Conservation (phyloP, 2,888 invertebrate species). For the Mythimna pallens region DNA sequence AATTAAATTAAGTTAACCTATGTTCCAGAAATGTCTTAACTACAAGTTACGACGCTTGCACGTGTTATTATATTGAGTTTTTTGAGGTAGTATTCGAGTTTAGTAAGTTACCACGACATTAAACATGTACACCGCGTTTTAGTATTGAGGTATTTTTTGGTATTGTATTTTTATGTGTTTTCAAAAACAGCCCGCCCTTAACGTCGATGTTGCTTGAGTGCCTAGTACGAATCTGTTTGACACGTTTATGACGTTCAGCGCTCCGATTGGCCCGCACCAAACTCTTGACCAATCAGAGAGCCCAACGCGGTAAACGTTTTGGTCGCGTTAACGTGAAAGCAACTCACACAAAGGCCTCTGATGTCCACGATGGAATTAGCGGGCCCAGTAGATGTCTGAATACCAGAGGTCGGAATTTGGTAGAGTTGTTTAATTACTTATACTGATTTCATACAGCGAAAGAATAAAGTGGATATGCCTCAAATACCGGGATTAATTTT, state of each 20-base stretch:
- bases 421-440: too few relatives aligned
- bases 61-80: conserved; percentile 40
- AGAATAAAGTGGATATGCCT: too few relatives aligned
- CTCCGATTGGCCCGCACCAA: too few relatives aligned
- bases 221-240: too few relatives aligned
- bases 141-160: not conserved
- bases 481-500: too few relatives aligned
- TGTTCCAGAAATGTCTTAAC: conserved; percentile 27
- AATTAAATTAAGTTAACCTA: conserved; percentile 34
- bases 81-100: conserved; percentile 60
- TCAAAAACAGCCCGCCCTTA: not conserved
- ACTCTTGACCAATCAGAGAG: too few relatives aligned
- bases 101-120: conserved; percentile 34
- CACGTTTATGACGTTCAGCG: too few relatives aligned
- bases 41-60: conserved; percentile 19
- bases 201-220: not conserved
- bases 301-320: too few relatives aligned
- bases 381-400: not conserved
- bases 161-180: not conserved
- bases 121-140: conserved; percentile 20
- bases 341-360: too few relatives aligned
- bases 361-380: not conserved
- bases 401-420: too few relatives aligned
- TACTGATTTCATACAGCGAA: too few relatives aligned
- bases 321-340: too few relatives aligned